Evolutionary conservation across 2,797 vertebrate genomes (phyloP).

Genomic region (Novumbra hubbsi): DNA sequence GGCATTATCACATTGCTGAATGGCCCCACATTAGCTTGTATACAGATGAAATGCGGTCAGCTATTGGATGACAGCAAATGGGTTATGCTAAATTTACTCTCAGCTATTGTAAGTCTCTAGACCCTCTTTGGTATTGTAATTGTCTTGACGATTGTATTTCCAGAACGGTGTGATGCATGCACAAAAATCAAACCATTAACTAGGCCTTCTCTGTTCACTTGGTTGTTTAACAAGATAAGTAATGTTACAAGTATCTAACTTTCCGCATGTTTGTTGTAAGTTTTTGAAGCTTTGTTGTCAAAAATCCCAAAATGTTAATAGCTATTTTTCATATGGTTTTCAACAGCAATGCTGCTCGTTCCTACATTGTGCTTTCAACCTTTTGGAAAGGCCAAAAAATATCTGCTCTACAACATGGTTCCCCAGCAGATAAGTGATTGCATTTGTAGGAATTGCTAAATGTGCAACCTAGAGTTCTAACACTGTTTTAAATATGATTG

Average conservation of each 20-base stretch:
- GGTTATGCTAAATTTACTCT: conserved; percentile 56
- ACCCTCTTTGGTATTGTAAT: conserved; percentile 37
- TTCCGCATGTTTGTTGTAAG: conserved; percentile 68
- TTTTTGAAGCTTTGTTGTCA: conserved; percentile 47
- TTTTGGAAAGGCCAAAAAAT: conserved; percentile 63
- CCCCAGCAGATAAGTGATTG: conserved; percentile 22
- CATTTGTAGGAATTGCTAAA: conserved; percentile 57
- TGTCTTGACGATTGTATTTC: conserved; percentile 46
- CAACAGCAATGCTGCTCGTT: conserved; percentile 40
- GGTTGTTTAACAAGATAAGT: conserved; percentile 64
- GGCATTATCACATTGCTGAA: conserved; percentile 44
- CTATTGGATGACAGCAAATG: conserved; percentile 56
- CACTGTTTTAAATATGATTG: conserved; percentile 49
- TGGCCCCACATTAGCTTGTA: conserved; percentile 64
- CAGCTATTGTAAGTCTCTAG: conserved; percentile 59
- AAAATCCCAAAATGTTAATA: conserved; percentile 50
- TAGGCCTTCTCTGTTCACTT: conserved; percentile 10
- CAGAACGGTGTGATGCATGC: conserved; percentile 37
- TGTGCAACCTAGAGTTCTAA: conserved; percentile 64
- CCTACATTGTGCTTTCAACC: conserved; percentile 45
- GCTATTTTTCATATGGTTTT: conserved; percentile 32
- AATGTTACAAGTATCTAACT: conserved; percentile 67
- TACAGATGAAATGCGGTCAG: conserved; percentile 55
- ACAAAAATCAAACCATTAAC: conserved; percentile 26
- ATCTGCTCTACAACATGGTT: conserved; percentile 44